Evolutionary conservation across 2,888 invertebrate species (phyloP), one percentile per base, ranked within the genome.

Genomic region (Athetis lepigone): DNA sequence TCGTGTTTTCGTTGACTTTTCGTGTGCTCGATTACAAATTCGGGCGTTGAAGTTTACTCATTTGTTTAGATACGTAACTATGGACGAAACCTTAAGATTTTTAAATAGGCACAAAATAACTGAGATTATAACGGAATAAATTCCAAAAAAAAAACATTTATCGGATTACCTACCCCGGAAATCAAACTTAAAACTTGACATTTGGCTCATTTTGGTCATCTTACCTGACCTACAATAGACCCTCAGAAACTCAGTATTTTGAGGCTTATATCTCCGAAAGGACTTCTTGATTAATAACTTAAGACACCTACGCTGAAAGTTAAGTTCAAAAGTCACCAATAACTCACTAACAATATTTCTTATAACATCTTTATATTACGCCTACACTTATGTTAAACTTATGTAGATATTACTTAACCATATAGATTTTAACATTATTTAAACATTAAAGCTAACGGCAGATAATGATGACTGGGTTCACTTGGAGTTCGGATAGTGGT

Each of bases 391-490:
- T 8, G 6, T 21, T 29, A 25, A 25, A 19, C 45, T 56, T 56
- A 16, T 11, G 21, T 40, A 23, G 9, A 33, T 39, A 40, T 55
- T 55, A 50, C 55, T 29, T 46, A 50, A 46, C 39, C 8, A 19
- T 71, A 55, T 55, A 55, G n/a, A 51, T 56, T 64, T 64, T 62
- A 64, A 40, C 36, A 57, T 47, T 65, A 57, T 72, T 57, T 52
- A 70, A 39, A 50, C 66, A 68, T 69, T 69, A 43, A 75, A 69
- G 46, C 46, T 75, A 63, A 71, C 75, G 62, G 71, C 42, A 39
- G 39, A 40, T 75, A 72, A 72, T 58, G 63, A 70, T 58, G 63
- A 54, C 71, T 75, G 54, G 42, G 57, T 55, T 55, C 54, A 51
- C 50, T 69, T 70, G 58, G 9, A 52, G 27, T 66, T 45, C 58